Evolutionary conservation across 2,797 vertebrate species (phyloP).

Genomic region (Pangasius sanitwongsei): DNA sequence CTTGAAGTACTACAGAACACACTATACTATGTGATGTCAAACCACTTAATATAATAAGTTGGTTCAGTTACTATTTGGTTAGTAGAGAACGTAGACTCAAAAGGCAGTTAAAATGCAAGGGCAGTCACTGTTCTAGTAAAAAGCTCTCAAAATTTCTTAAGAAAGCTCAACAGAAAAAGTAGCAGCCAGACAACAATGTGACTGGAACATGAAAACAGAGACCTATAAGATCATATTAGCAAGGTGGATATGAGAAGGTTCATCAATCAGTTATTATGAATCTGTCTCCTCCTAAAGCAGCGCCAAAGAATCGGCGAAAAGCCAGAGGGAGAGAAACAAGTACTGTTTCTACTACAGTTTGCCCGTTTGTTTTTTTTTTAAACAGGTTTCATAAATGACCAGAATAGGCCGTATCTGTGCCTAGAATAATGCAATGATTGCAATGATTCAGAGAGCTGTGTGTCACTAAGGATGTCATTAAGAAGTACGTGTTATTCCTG

Average conservation of each 20-base stretch:
- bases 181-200: neutral
- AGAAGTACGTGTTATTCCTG: conserved; percentile 12
- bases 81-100: neutral
- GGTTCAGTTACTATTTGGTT: neutral
- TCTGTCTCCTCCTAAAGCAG: conserved; percentile 19
- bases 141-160: neutral
- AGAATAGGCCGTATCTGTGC: neutral
- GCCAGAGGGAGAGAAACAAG: neutral
- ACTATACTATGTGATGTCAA: neutral
- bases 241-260: conserved; percentile 34
- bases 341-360: neutral
- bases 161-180: neutral
- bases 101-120: neutral
- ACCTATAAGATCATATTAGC: conserved; percentile 40
- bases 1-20: neutral
- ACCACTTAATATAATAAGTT: neutral
- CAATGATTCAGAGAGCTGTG: neutral
- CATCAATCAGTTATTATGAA: conserved; percentile 12
- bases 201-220: conserved; percentile 6
- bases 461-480: conserved; percentile 18
- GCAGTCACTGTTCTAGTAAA: neutral
- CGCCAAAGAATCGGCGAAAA: neutral
- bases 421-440: conserved; percentile 14
- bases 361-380: neutral
- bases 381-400: neutral